Evolutionary conservation across 1,140 invertebrate genomes (phyloP).

Genomic region (Whitmania pigra): DNA sequence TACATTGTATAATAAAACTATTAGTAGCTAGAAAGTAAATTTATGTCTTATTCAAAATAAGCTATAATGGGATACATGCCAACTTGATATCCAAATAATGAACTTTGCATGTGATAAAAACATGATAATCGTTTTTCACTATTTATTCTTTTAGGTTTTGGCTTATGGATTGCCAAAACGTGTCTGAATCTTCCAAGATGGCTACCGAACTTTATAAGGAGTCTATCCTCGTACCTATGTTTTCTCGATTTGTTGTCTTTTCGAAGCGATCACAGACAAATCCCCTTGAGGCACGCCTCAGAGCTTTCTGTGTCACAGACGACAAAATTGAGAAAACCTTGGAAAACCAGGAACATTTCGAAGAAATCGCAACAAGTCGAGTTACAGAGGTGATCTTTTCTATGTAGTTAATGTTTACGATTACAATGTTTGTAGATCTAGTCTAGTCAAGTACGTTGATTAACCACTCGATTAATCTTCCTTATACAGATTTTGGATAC

Average conservation of each 20-base stretch:
- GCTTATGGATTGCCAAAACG: slow-evolving; percentile 96
- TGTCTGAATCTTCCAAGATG: slow-evolving; percentile 92
- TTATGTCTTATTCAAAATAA: too few species aligned
- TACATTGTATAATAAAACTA: not conserved
- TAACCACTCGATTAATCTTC: not conserved
- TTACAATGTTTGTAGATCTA: not conserved
- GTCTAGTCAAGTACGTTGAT: too few species aligned
- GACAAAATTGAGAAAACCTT: slow-evolving; percentile 96
- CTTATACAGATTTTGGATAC: slow-evolving; percentile 68
- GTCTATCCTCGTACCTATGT: slow-evolving; percentile 94
- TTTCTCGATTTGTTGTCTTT: slow-evolving; percentile 96
- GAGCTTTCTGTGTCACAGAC: slow-evolving; percentile 98
- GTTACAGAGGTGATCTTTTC: slow-evolving; percentile 75
- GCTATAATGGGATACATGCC: too few species aligned
- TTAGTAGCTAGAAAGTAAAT: not conserved
- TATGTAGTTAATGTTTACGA: not conserved
- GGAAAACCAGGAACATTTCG: slow-evolving; percentile 91
- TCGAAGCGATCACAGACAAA: slow-evolving; percentile 58
- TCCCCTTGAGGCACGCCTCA: slow-evolving; percentile 74
- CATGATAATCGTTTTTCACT: not conserved
- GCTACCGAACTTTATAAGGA: slow-evolving; percentile 96
- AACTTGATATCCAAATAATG: too few species aligned
- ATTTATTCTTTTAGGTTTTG: slow-evolving; percentile 57
- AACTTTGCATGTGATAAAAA: too few species aligned
- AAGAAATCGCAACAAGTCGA: slow-evolving; percentile 89